Evolutionary conservation across 2,888 invertebrate genomes (phyloP).

Genomic region (Halictus ligatus): DNA sequence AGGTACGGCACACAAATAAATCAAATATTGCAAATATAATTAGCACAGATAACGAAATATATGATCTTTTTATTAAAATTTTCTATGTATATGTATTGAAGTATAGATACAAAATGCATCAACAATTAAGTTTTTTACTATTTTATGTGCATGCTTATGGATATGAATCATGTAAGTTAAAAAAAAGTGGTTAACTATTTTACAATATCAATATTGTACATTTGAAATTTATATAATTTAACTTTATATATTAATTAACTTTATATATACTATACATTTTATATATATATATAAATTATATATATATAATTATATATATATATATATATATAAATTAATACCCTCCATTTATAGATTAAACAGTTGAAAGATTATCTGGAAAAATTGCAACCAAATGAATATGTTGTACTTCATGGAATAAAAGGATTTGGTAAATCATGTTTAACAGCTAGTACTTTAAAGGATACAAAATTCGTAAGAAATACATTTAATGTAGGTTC

Average conservation of each 20-base stretch:
- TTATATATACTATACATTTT: no score
- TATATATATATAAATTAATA: slow-evolving; percentile 1
- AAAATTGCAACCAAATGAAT: slow-evolving; percentile 85
- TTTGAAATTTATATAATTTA: slow-evolving; percentile 12
- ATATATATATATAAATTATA: no score
- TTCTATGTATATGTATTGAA: not conserved
- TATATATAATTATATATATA: no score
- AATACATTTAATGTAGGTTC: slow-evolving; percentile 85
- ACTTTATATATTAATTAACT: no score
- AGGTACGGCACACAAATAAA: slow-evolving; percentile 69
- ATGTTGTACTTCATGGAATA: slow-evolving; percentile 90
- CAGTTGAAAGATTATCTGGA: slow-evolving; percentile 85
- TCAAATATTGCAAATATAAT: not conserved
- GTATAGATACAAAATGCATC: not conserved
- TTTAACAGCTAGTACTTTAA: slow-evolving; percentile 87
- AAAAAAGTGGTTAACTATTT: slow-evolving; percentile 23
- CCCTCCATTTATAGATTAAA: slow-evolving; percentile 83
- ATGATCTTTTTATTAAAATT: not conserved
- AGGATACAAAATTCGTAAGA: slow-evolving; percentile 85
- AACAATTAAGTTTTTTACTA: slow-evolving; percentile 46
- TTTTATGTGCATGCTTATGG: slow-evolving; percentile 57
- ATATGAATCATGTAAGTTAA: slow-evolving; percentile 62
- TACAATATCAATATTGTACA: not conserved
- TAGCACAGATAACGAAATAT: not conserved
- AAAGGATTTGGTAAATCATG: slow-evolving; percentile 91